Evolutionary conservation across 2,797 vertebrate species (phyloP).

Genomic region (Acipenser oxyrinchus): DNA sequence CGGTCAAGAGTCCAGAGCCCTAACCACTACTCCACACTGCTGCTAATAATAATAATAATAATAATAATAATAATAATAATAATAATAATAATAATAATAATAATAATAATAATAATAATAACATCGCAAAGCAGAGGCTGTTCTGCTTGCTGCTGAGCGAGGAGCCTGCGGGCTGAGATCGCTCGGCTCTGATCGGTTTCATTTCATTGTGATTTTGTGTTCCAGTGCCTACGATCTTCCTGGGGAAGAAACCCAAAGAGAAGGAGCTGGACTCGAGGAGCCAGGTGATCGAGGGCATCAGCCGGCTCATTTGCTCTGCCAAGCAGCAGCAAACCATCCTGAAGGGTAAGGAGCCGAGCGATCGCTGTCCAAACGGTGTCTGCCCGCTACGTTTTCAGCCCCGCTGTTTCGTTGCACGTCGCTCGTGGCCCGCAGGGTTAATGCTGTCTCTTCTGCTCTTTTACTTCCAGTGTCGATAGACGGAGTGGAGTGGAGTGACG

Average conservation of each 20-base stretch:
- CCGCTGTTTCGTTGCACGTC: too few species aligned
- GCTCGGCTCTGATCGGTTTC: neutral
- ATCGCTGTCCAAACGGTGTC: too few species aligned
- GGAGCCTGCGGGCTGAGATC: too few species aligned
- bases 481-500: slow-evolving; percentile 84
- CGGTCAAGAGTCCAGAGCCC: too few species aligned
- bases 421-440: neutral
- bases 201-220: neutral
- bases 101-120: too few species aligned
- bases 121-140: too few species aligned
- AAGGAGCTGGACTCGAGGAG: slow-evolving; percentile 92
- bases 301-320: slow-evolving; percentile 92
- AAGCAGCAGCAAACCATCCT: slow-evolving; percentile 97
- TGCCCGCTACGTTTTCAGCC: too few species aligned
- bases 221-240: slow-evolving; percentile 79
- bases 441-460: neutral
- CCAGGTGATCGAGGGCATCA: slow-evolving; percentile 94
- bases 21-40: too few species aligned
- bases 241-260: slow-evolving; percentile 93
- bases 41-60: too few species aligned
- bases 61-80: too few species aligned
- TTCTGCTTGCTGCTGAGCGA: too few species aligned
- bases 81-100: too few species aligned
- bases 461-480: slow-evolving; percentile 73
- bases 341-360: slow-evolving; percentile 64